Percentiles rank a stretch among this genome's conserved stretches.
Conservation (phyloP, 2,113 vertebrate genomes). For the Psophia crepitans region DNA sequence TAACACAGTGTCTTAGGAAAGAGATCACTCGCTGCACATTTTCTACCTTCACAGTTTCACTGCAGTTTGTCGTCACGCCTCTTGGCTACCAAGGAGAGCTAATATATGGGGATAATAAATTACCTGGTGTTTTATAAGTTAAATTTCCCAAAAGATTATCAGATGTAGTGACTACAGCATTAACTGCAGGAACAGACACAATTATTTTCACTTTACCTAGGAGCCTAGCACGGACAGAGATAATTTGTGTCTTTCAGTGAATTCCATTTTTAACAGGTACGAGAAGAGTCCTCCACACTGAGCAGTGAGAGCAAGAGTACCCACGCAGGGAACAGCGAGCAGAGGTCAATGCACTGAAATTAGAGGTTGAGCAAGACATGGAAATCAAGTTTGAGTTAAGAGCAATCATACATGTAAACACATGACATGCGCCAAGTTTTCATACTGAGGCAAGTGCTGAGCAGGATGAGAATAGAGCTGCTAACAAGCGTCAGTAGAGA, state of each 20-base stretch:
- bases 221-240: neutral
- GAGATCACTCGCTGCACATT: neutral
- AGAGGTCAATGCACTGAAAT: neutral
- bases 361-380: neutral
- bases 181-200: neutral
- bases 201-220: neutral
- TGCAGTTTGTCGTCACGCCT: neutral
- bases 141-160: neutral
- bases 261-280: neutral
- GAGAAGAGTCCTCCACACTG: neutral
- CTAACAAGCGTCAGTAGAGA: neutral
- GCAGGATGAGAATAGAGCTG: neutral
- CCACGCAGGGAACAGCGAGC: rapidly evolving
- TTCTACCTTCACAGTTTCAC: neutral
- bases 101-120: neutral
- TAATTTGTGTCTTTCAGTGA: neutral
- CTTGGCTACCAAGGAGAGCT: neutral
- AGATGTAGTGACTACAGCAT: neutral
- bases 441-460: neutral
- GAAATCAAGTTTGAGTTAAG: neutral
- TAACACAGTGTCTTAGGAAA: neutral
- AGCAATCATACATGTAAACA: neutral
- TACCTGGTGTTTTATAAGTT: neutral
- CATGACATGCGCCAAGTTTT: neutral
- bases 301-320: neutral